Conservation (phyloP, 2,888 invertebrate genomes). For the Agrotis exclamationis region DNA sequence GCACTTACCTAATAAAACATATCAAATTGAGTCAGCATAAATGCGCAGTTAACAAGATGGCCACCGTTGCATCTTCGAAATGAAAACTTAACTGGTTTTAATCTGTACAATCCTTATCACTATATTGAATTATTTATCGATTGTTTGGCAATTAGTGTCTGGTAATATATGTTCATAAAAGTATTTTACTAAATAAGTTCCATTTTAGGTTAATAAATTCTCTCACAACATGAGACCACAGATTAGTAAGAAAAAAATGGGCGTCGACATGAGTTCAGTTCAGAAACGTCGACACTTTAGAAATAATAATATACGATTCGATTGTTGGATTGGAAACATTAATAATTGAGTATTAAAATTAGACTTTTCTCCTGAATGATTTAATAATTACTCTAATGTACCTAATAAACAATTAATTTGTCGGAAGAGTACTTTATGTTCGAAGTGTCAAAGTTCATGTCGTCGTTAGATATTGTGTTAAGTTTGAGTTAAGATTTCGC, state of each 20-base stretch:
- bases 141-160: neutral
- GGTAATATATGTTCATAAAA: constrained; percentile 6
- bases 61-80: constrained; percentile 54
- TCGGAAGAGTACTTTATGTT: too few species aligned
- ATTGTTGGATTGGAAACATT: neutral
- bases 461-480: too few species aligned
- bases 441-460: too few species aligned
- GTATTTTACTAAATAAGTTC: constrained; percentile 36
- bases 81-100: constrained; percentile 48
- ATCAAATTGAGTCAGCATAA: constrained; percentile 35
- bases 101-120: constrained; percentile 43
- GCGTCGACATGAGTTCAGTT: constrained; percentile 33
- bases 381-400: too few species aligned
- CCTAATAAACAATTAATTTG: too few species aligned
- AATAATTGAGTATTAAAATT: neutral
- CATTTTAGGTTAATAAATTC: constrained; percentile 43
- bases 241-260: constrained; percentile 40
- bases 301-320: too few species aligned
- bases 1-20: constrained; percentile 44
- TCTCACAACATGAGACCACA: constrained; percentile 49
- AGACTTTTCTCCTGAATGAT: neutral
- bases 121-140: constrained; percentile 8
- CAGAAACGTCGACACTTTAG: neutral
- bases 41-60: constrained; percentile 62
- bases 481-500: too few species aligned